A percentile compares a stretch with the other conserved stretches of the same genome.
phyloP scores from a whole-genome alignment of 2,797 vertebrate genomes.

The Luscinia megarhynchos region DNA sequence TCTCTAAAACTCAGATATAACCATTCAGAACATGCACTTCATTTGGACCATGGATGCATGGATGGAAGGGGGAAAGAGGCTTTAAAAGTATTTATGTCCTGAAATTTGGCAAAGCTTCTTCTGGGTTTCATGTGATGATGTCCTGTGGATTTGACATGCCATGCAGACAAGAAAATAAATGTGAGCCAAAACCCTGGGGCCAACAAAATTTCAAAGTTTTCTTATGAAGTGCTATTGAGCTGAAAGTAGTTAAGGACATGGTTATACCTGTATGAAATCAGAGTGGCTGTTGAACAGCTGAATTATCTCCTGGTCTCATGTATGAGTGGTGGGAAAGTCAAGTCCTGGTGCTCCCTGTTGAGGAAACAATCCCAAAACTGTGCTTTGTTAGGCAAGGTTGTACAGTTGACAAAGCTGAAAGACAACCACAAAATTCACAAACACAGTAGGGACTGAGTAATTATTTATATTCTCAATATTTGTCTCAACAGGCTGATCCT shows the following conservation, averaged over 20 bases:
- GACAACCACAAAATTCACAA: not conserved
- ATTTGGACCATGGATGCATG: not conserved
- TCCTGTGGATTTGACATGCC: not conserved
- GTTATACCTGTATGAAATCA: not conserved
- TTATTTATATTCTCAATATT: not conserved
- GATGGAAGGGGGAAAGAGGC: not conserved
- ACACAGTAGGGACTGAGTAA: not conserved
- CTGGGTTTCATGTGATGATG: not conserved
- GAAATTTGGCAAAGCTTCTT: not conserved
- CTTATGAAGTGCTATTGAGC: rapidly evolving
- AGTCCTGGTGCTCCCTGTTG: not conserved
- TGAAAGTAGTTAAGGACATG: not conserved
- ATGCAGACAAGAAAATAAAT: not conserved
- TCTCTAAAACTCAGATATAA: not conserved
- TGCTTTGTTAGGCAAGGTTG: not conserved
- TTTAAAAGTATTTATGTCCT: not conserved
- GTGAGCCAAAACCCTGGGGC: not conserved
- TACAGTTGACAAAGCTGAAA: not conserved
- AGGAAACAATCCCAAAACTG: not conserved
- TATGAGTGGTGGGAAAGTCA: not conserved
- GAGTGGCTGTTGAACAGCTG: not conserved
- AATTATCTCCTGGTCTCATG: not conserved
- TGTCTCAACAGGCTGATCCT: not conserved
- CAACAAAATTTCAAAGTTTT: not conserved
- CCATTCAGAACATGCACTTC: not conserved